Conservation (phyloP, 2,888 invertebrate genomes). For the Mesorhabditis sp. region DNA sequence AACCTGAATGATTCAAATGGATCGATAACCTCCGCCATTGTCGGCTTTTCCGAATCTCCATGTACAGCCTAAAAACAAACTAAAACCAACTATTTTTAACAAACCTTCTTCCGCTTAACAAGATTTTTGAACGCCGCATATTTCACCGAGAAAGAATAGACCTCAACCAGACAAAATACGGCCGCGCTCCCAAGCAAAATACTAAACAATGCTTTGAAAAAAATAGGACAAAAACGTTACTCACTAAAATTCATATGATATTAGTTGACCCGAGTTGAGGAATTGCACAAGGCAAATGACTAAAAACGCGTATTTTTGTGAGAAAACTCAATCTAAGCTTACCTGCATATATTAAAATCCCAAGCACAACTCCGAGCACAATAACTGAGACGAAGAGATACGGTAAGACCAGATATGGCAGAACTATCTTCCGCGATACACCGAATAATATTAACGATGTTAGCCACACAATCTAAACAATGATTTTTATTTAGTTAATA, state of each 20-base stretch:
- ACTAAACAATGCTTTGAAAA: not conserved
- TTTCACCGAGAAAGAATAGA: conserved; percentile 1
- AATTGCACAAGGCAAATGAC: conserved; percentile 1
- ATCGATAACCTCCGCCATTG: not conserved
- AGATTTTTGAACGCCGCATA: not conserved
- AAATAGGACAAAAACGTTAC: not conserved
- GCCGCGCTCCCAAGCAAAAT: not conserved
- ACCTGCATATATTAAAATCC: not conserved
- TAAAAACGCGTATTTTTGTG: not conserved
- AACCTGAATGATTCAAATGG: conserved; percentile 3
- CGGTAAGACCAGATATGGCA: not conserved
- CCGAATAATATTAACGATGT: not conserved
- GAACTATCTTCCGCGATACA: not conserved
- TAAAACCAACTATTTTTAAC: not conserved
- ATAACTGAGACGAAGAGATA: not conserved
- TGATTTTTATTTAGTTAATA: not conserved
- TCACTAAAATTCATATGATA: not conserved
- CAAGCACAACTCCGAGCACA: conserved; percentile 1
- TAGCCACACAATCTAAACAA: conserved; percentile 1
- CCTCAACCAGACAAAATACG: not conserved
- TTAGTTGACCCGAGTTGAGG: not conserved
- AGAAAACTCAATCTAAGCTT: not conserved
- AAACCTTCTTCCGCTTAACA: not conserved
- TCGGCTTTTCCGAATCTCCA: conserved; percentile 4
- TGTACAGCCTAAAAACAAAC: not conserved